Conservation (phyloP, 2,797 vertebrate species). For the Luscinia luscinia region DNA sequence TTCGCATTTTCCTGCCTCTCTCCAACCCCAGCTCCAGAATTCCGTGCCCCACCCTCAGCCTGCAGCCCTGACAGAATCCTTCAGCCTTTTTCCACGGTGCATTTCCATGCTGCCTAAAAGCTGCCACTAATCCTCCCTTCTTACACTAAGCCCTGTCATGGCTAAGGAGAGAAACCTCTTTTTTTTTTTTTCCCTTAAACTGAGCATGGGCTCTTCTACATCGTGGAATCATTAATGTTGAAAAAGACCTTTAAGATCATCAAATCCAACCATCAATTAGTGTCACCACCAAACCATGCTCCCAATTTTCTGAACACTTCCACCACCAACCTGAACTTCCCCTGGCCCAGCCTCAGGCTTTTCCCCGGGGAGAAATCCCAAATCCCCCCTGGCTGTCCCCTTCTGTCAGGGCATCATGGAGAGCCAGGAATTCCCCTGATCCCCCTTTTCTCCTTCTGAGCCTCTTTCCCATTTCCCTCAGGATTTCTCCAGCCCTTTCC, state of each 20-base stretch:
- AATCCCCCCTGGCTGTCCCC: rapidly evolving
- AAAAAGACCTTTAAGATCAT: not conserved
- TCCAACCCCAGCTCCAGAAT: not conserved
- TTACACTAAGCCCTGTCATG: not conserved
- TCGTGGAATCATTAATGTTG: not conserved
- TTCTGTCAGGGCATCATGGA: not conserved
- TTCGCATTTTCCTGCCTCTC: not conserved
- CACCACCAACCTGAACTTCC: not conserved
- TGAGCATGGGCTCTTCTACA: not conserved
- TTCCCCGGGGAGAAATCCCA: not conserved
- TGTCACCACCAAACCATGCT: not conserved
- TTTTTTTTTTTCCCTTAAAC: not conserved
- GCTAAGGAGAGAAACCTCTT: not conserved
- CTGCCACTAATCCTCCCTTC: conserved; percentile 1
- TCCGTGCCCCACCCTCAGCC: not conserved
- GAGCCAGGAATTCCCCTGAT: not conserved
- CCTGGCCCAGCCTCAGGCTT: not conserved
- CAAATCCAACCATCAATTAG: not conserved
- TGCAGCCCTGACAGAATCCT: not conserved
- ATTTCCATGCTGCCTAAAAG: not conserved
- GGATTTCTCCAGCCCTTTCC: not conserved
- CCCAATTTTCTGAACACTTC: not conserved
- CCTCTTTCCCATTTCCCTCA: not conserved
- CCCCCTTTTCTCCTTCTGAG: not conserved
- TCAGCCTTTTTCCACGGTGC: not conserved